These are phyloP conservation scores for Tetranychus piercei DNA, from an alignment of 2,888 invertebrate genomes.

Conservation along the genomic window DNA sequence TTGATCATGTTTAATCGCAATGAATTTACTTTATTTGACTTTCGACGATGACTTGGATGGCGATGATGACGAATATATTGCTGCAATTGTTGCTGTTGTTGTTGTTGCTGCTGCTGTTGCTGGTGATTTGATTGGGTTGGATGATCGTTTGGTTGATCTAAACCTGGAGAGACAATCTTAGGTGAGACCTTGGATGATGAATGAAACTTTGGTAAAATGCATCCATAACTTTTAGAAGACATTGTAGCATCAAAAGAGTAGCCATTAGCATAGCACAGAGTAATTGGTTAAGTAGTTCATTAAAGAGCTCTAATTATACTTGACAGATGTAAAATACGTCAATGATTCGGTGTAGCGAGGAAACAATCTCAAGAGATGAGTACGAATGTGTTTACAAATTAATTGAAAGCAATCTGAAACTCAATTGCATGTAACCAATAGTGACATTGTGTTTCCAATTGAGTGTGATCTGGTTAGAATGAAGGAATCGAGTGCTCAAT, in stretches of 20 bases:
- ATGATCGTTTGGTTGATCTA: neutral
- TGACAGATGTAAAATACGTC: too few relatives aligned
- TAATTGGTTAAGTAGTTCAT: too few relatives aligned
- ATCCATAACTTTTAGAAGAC: neutral
- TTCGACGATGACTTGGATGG: neutral
- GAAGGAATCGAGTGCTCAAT: too few relatives aligned
- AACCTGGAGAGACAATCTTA: neutral
- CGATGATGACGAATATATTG: neutral
- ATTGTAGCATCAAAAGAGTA: neutral
- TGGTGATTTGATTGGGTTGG: neutral
- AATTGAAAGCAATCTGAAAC: too few relatives aligned
- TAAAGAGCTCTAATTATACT: too few relatives aligned
- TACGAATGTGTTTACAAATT: too few relatives aligned
- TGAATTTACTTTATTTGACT: constrained; percentile 19
- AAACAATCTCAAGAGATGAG: too few relatives aligned
- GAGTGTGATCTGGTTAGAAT: too few relatives aligned
- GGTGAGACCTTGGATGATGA: neutral
- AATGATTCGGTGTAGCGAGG: too few relatives aligned
- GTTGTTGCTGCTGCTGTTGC: neutral
- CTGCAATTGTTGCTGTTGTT: neutral
- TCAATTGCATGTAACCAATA: too few relatives aligned
- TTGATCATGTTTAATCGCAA: constrained; percentile 26
- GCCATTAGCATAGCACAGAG: neutral
- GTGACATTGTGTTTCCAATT: too few relatives aligned
- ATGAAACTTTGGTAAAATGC: neutral